These are phyloP conservation scores for Scleropages formosus DNA, from an alignment of 2,797 vertebrate genomes.

Conservation along the genomic window DNA sequence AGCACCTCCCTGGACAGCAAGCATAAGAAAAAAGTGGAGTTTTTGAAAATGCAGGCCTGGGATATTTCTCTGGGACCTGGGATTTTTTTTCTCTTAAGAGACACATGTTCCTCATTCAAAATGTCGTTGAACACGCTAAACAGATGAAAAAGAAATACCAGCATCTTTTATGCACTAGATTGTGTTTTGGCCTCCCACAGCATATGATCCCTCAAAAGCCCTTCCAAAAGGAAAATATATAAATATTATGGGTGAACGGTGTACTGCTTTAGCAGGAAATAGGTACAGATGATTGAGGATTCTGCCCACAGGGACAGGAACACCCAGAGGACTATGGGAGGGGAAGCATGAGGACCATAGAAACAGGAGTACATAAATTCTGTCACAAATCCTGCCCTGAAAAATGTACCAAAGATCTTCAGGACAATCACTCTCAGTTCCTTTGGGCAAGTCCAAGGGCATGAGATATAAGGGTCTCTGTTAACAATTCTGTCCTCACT, in stretches of 20 bases:
- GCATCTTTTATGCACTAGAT: conserved; percentile 68
- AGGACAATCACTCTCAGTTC: neutral
- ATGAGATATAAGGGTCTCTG: no score
- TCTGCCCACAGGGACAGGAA: conserved; percentile 53
- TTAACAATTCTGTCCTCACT: no score
- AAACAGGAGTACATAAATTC: conserved; percentile 55
- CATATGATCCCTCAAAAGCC: conserved; percentile 56
- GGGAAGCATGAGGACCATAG: conserved; percentile 38
- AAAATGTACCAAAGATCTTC: neutral
- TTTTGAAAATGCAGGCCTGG: conserved; percentile 30
- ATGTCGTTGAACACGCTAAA: conserved; percentile 58
- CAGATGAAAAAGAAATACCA: conserved; percentile 62
- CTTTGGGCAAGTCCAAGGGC: no score
- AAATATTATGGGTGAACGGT: conserved; percentile 64
- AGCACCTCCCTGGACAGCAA: neutral
- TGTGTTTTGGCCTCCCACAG: conserved; percentile 51
- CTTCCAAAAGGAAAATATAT: conserved; percentile 63
- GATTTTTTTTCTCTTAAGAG: conserved; percentile 54
- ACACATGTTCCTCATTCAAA: conserved; percentile 49
- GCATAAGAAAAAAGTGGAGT: neutral
- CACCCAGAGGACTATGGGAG: conserved; percentile 33
- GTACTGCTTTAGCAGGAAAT: conserved; percentile 70
- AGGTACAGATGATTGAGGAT: conserved; percentile 49
- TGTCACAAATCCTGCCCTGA: conserved; percentile 46
- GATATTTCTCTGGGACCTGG: conserved; percentile 47